phyloP scores from a whole-genome alignment of 1,140 invertebrate species.

The Glossosoma conforme region DNA sequence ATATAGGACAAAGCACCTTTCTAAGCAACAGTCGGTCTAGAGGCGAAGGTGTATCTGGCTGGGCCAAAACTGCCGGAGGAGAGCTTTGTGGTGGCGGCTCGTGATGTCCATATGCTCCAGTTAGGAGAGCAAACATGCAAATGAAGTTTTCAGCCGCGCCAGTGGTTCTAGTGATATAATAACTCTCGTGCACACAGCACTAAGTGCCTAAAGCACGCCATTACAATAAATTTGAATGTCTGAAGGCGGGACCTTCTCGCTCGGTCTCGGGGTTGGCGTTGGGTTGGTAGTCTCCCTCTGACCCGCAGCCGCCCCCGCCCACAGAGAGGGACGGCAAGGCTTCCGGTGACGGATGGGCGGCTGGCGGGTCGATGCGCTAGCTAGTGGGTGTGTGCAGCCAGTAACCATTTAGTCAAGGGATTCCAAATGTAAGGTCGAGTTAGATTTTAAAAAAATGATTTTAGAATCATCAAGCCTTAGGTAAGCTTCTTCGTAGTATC shows the following conservation, averaged over 20 bases:
- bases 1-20: too few species aligned
- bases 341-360: conserved; percentile 8
- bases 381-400: conserved; percentile 25
- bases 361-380: conserved; percentile 9
- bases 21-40: too few species aligned
- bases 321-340: conserved; percentile 5
- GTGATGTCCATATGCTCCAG: too few species aligned
- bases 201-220: conserved; percentile 21
- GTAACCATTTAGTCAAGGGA: conserved; percentile 30
- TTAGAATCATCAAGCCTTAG: too few species aligned
- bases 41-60: too few species aligned
- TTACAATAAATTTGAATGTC: conserved; percentile 29
- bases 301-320: not conserved
- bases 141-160: too few species aligned
- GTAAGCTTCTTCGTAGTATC: too few species aligned
- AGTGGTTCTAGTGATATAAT: conserved; percentile 13
- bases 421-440: too few species aligned
- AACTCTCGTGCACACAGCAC: conserved; percentile 7
- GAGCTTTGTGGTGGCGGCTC: too few species aligned
- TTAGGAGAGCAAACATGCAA: too few species aligned
- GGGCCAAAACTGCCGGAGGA: too few species aligned
- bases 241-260: not conserved
- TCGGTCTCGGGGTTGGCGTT: not conserved
- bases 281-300: conserved; percentile 7
- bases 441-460: too few species aligned